These are phyloP conservation scores for Halocaridina rubra DNA, from an alignment of 2,888 invertebrate species.

Conservation along the genomic window DNA sequence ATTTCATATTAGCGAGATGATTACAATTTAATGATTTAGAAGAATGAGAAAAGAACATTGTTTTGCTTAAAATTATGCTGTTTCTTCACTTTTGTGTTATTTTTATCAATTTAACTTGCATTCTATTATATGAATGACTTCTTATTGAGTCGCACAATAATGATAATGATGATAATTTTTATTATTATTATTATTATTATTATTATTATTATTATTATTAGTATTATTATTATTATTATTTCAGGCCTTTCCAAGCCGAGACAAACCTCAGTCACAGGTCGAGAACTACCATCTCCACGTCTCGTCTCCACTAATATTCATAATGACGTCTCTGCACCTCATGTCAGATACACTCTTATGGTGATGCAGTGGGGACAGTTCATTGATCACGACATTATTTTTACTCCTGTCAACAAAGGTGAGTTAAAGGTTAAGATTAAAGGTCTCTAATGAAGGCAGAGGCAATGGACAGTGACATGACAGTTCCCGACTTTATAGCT, in stretches of 20 bases:
- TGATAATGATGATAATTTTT: no score
- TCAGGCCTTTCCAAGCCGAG: conserved; percentile 66
- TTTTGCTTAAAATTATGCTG: no score
- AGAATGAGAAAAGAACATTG: neutral
- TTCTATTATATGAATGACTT: no score
- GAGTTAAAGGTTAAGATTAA: no score
- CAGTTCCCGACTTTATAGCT: no score
- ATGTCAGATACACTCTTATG: conserved; percentile 71
- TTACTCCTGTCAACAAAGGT: conserved; percentile 71
- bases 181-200: no score
- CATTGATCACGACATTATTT: conserved; percentile 73
- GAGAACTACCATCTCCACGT: conserved; percentile 70
- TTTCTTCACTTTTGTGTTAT: neutral
- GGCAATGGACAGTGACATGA: no score
- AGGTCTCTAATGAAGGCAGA: no score
- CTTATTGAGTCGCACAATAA: no score
- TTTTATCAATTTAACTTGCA: neutral
- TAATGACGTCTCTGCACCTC: conserved; percentile 69
- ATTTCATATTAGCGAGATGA: no score
- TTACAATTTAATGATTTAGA: neutral
- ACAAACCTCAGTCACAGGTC: conserved; percentile 65
- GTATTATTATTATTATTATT: neutral
- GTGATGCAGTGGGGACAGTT: conserved; percentile 75
- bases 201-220: no score
- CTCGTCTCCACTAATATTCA: conserved; percentile 71